These are phyloP conservation scores for Phrynocephalus vlangalii DNA, from an alignment of 2,797 vertebrate species.

Conservation along the genomic window DNA sequence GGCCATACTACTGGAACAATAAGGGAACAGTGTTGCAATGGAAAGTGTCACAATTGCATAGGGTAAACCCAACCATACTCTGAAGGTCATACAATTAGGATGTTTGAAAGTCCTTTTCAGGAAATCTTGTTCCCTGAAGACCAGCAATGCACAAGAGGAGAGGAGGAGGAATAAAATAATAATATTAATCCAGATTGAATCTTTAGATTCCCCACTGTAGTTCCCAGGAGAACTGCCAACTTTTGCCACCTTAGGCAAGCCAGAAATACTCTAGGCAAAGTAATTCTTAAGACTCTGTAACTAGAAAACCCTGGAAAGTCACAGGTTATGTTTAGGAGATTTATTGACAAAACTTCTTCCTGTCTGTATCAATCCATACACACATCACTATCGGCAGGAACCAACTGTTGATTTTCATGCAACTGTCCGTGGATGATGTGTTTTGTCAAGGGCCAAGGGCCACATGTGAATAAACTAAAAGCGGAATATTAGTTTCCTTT, in stretches of 20 bases:
- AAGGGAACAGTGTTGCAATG: not conserved
- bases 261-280: no score
- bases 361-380: not conserved
- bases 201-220: no score
- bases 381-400: not conserved
- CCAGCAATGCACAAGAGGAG: no score
- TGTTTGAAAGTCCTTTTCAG: not conserved
- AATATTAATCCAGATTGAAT: not conserved
- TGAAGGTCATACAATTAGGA: not conserved
- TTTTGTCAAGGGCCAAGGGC: no score
- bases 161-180: not conserved
- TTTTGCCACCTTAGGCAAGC: no score
- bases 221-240: no score
- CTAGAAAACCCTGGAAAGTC: no score
- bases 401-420: no score
- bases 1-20: not conserved
- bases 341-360: not conserved
- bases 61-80: not conserved
- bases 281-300: no score
- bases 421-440: no score
- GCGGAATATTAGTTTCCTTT: no score
- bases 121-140: not conserved
- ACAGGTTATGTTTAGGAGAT: not conserved
- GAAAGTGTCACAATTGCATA: rapidly evolving
- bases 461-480: no score